Evolutionary conservation across 2,797 vertebrate genomes (phyloP), one percentile per base, ranked within the genome.

Genomic region (Schizothorax lantsangensis): DNA sequence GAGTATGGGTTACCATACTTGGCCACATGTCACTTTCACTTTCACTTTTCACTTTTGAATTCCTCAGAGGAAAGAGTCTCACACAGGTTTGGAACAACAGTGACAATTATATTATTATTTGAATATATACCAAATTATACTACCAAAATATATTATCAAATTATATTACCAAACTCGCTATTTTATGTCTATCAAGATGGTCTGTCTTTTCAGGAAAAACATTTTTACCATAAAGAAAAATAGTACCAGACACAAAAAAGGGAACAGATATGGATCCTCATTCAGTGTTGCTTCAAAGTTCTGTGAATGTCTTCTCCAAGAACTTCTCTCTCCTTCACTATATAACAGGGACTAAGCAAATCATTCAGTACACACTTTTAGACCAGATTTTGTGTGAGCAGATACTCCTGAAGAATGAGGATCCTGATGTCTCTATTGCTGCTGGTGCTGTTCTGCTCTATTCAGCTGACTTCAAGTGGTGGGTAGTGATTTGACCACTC

Each of bases 371-470:
- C 10, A 72, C 69, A n/a, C 11, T 26, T 17, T 4, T 3, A 9
- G n/a, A 74, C 6, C 43, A 47, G 23, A 47, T n/a, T 47, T 43
- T 30, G 68, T 45, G 14, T 57, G 26, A 71, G 26, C 26, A 62
- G 49, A n/a, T 12, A 21, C 6, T 75, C 45, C 19, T 43, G 19
- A 57, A 66, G 36, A 86, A 84, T 86, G 79, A 85, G 73, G 54
- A 84, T 40, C 23, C 38, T 75, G 64, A 40, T 47, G 78, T 21
- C 49, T 82, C 45, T 73, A 49, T 72, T 89, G 86, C 47, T 87
- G 33, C 30, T 87, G 36, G 62, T 57, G 49, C 64, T 89, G 40
- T 40, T 85, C 72, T 78, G 79, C 85, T 84, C 52, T 73, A 2
- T 89, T 30, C 68, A 80, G 59, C 40, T 57, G 5, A 78, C 73